Evolutionary conservation across 2,888 invertebrate species (phyloP).

Genomic region (Automeris io): DNA sequence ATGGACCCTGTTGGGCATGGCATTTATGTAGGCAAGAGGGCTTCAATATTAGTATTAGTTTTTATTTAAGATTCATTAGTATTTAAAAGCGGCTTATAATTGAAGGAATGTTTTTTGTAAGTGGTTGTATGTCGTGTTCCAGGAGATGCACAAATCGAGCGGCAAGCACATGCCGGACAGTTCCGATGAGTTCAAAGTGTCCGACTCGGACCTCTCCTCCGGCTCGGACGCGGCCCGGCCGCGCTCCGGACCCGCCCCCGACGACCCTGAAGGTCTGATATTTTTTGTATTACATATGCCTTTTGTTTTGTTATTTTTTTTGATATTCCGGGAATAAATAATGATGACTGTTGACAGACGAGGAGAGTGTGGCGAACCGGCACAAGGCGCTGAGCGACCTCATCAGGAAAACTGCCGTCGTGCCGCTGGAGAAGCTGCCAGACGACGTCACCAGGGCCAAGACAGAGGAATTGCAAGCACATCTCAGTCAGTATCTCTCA

Average conservation of each 20-base stretch:
- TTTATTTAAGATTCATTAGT: no score
- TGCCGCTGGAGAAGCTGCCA: conserved; percentile 59
- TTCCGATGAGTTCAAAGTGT: conserved; percentile 67
- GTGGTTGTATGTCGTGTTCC: conserved; percentile 8
- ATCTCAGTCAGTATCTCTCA: conserved; percentile 33
- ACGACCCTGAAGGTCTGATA: no score
- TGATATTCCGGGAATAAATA: no score
- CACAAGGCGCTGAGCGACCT: conserved; percentile 44
- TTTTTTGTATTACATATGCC: no score
- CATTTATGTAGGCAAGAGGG: no score
- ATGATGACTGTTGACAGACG: no score
- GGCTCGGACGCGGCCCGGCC: conserved; percentile 34
- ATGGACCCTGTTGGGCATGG: no score
- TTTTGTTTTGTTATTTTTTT: no score
- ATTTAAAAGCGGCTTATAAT: no score
- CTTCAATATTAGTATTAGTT: no score
- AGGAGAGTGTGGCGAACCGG: no score
- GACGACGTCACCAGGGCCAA: conserved; percentile 57
- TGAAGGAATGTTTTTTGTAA: background rate
- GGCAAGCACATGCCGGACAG: conserved; percentile 74
- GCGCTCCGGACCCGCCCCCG: background rate
- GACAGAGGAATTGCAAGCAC: conserved; percentile 51
- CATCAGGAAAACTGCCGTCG: conserved; percentile 55
- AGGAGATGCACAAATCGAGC: conserved; percentile 74
- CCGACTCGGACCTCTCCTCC: conserved; percentile 41